Evolutionary conservation across 2,888 invertebrate species (phyloP).

Genomic region (Nemapogon koenigi): DNA sequence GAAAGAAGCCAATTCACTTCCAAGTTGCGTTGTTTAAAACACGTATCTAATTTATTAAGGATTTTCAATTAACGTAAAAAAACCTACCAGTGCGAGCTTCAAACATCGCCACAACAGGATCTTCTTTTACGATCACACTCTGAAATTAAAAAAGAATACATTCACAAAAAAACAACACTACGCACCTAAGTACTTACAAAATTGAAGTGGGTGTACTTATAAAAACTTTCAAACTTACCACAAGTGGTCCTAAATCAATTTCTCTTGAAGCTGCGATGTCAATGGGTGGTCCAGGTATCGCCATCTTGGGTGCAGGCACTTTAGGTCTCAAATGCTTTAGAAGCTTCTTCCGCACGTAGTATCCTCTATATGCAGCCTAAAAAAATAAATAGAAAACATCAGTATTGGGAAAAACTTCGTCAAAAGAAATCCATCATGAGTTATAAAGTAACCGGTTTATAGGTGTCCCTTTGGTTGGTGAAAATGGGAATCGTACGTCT

Average conservation of each 20-base stretch:
- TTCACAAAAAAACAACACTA: not conserved
- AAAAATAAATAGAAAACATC: not conserved
- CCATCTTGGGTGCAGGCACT: conserved; percentile 27
- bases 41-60: too few relatives aligned
- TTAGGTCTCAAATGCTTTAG: conserved; percentile 31
- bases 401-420: conserved; percentile 5
- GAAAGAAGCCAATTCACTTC: too few relatives aligned
- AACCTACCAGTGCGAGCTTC: conserved; percentile 16
- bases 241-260: conserved; percentile 39
- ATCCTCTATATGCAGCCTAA: conserved; percentile 50
- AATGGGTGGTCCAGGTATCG: conserved; percentile 35
- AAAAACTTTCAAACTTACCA: too few relatives aligned
- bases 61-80: too few relatives aligned
- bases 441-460: conserved; percentile 1
- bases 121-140: conserved; percentile 33
- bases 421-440: not conserved
- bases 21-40: too few relatives aligned
- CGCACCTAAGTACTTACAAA: not conserved
- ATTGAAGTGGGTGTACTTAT: too few relatives aligned
- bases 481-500: too few relatives aligned
- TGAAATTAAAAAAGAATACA: conserved; percentile 15
- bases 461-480: too few relatives aligned
- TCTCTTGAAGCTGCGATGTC: conserved; percentile 41
- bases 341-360: conserved; percentile 41
- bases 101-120: conserved; percentile 32